A percentile compares a stretch with the other conserved stretches of the same genome.
These are phyloP conservation scores for Notothenia coriiceps DNA, from an alignment of 2,113 vertebrate species.

Conservation along the genomic window DNA sequence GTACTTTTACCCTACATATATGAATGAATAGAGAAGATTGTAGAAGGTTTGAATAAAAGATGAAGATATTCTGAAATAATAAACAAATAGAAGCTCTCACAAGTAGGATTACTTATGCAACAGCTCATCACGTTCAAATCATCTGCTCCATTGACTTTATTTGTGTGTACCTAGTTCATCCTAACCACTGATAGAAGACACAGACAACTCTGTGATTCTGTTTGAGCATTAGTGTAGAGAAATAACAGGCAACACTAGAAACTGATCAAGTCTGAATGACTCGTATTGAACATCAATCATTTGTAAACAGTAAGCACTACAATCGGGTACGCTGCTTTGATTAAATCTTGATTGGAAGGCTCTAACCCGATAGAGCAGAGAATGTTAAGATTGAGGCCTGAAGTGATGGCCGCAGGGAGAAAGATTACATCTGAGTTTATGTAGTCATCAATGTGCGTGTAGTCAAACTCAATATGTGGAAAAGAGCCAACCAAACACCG, in stretches of 20 bases:
- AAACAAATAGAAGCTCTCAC: slow-evolving; percentile 3
- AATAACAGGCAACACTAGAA: slow-evolving; percentile 23
- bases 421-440: not conserved
- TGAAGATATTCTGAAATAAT: slow-evolving; percentile 2
- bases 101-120: slow-evolving; percentile 18
- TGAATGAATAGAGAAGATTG: not conserved
- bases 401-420: not conserved
- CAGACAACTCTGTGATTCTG: slow-evolving; percentile 36
- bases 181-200: slow-evolving; percentile 3
- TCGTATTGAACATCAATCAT: slow-evolving; percentile 25
- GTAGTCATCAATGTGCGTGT: not conserved
- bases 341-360: slow-evolving; percentile 44
- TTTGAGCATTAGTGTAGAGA: slow-evolving; percentile 11
- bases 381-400: slow-evolving; percentile 22
- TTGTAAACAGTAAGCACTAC: slow-evolving; percentile 32
- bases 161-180: not conserved
- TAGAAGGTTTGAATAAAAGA: not conserved
- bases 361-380: not conserved
- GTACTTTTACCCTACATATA: not conserved
- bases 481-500: not conserved
- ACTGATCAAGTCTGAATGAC: slow-evolving; percentile 42
- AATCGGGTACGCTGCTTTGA: slow-evolving; percentile 46
- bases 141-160: slow-evolving; percentile 10
- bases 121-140: slow-evolving; percentile 4
- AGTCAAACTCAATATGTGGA: not conserved